These are phyloP conservation scores for Rhizoglyphus robini DNA, from an alignment of 1,140 invertebrate genomes.

Conservation along the genomic window DNA sequence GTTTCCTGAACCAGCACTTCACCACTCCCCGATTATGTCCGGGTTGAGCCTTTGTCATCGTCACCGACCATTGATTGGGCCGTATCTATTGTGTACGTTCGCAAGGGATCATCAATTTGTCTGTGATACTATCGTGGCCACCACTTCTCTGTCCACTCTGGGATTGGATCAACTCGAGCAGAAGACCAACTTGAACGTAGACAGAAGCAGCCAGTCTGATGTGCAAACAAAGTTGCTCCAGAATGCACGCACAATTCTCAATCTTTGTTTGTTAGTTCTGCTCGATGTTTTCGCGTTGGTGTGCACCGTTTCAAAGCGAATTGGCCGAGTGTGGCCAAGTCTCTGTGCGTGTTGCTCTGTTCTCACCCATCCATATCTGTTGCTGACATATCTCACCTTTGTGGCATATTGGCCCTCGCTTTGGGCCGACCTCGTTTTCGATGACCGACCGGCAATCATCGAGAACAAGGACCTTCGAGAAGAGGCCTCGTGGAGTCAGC, in stretches of 20 bases:
- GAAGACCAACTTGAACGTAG: too few species aligned
- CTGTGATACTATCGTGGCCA: constrained; percentile 1
- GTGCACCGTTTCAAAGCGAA: background rate
- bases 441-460: constrained; percentile 90
- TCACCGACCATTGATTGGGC: background rate
- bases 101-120: background rate
- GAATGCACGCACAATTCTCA: background rate
- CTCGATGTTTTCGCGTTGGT: background rate
- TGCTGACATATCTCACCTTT: background rate
- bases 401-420: constrained; percentile 62
- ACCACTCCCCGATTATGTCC: background rate
- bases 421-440: constrained; percentile 75
- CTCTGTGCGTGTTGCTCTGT: background rate
- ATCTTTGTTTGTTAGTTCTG: background rate
- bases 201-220: too few species aligned
- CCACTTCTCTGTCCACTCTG: background rate
- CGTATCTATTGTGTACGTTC: background rate
- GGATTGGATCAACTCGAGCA: background rate
- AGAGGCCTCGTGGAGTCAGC: constrained; percentile 8
- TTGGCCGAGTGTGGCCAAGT: background rate
- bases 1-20: background rate
- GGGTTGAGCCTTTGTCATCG: background rate
- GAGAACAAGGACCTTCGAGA: constrained; percentile 75
- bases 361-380: constrained; percentile 12
- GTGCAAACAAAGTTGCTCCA: background rate